A percentile compares a stretch with the other conserved stretches of the same genome.
Evolutionary conservation across 2,888 invertebrate genomes (phyloP).

Genomic region (Limnephilus lunatus): DNA sequence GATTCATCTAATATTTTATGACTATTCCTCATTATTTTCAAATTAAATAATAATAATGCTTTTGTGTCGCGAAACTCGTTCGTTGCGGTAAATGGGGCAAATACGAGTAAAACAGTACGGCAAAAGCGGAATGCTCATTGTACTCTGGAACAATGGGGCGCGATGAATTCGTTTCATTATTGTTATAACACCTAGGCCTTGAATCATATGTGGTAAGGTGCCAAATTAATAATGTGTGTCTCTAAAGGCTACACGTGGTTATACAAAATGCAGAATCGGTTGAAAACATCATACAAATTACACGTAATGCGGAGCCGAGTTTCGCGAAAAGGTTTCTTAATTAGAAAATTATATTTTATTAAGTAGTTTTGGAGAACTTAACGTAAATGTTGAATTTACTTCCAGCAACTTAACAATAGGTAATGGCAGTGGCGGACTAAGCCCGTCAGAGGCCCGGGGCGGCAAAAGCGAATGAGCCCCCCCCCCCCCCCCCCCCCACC

Average conservation of each 20-base stretch:
- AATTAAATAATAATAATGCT: background rate
- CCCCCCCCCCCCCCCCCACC: no score
- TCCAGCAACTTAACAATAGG: background rate
- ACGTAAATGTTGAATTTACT: background rate
- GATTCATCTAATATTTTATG: background rate
- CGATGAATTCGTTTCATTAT: background rate
- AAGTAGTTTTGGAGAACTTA: background rate
- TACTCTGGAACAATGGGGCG: background rate
- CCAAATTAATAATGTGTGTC: background rate
- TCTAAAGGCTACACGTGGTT: background rate
- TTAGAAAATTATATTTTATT: background rate
- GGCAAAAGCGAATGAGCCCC: no score
- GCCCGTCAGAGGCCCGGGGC: no score
- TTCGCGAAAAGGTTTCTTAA: background rate
- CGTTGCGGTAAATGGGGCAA: background rate
- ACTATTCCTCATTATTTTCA: background rate
- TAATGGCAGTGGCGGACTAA: no score
- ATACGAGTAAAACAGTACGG: background rate
- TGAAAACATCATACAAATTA: background rate
- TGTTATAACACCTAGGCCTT: background rate
- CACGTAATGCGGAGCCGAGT: background rate
- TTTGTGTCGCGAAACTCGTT: background rate
- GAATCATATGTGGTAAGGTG: background rate
- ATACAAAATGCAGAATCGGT: background rate
- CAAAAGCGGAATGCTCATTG: background rate